Evolutionary conservation across 2,888 invertebrate genomes (phyloP), one percentile per base, ranked within the genome.

Genomic region (Napeogenes sylphis): DNA sequence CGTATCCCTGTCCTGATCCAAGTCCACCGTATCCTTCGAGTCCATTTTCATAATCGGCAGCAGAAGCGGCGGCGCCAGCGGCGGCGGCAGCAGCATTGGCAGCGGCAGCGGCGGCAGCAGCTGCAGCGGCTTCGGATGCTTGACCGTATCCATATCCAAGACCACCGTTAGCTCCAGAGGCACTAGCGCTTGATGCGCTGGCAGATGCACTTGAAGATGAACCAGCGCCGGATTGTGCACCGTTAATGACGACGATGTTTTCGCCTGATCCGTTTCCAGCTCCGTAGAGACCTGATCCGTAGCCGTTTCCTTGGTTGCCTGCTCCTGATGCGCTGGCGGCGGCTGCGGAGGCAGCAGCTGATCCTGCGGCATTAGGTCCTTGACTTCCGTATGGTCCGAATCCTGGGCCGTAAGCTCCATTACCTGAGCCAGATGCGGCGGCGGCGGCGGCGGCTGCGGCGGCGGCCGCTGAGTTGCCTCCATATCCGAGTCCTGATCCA

Each of bases 401-500:
- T 51, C 21, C 51, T 51, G 51, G 13, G 21, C 51, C 51, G 51
- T 51, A 51, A 13, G 5, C 8, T 51, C 51, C 51, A 30, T 51
- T 21, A 10, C 21, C 21, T 3, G 14, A 51, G 13, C 51, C 51
- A 51, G 51, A 14, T 51, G 51, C 53, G 14, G 65, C 46, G 5
- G 70, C 59, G 4, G 70, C 59, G 4, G 70, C 46, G 46, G 46
- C 46, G n/a, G 46, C 46, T 13, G 46, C 46, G 46, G 13, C 46
- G 12, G 46, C 46, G n/a, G 46, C 46, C 13, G 46, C 46, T 14
- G 46, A 46, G 14, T n/a, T n/a, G 12, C n/a, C 46, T 13, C 46
- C 46, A 14, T 46, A 46, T 46, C 46, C 46, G 46, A 46, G 21
- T 56, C 64, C 67, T 30, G 65, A 58, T 55, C 56, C 42, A 46